phyloP scores from a whole-genome alignment of 1,140 invertebrate species.

The Phocides pigmalion region DNA sequence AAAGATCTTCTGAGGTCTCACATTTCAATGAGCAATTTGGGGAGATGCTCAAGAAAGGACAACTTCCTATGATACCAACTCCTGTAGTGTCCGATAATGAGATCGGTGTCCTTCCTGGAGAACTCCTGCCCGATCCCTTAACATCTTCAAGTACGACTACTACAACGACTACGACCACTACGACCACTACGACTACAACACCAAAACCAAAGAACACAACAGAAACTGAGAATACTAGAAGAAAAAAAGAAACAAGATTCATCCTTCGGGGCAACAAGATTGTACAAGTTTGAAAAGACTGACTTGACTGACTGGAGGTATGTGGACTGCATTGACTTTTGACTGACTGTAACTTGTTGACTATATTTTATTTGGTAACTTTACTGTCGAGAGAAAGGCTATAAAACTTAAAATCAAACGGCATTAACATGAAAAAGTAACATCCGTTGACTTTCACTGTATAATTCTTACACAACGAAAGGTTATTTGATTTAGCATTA shows the following conservation, averaged over 20 bases:
- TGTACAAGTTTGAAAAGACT: slow-evolving; percentile 73
- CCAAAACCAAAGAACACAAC: slow-evolving; percentile 42
- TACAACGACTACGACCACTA: slow-evolving; percentile 46
- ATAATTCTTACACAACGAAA: neutral
- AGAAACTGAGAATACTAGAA: slow-evolving; percentile 50
- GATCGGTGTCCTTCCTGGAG: slow-evolving; percentile 69
- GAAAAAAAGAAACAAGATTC: slow-evolving; percentile 74
- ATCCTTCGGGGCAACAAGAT: slow-evolving; percentile 77
- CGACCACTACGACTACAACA: slow-evolving; percentile 51
- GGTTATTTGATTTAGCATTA: neutral
- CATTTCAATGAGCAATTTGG: slow-evolving; percentile 57
- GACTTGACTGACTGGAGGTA: slow-evolving; percentile 75
- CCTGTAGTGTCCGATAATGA: slow-evolving; percentile 69
- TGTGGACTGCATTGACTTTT: slow-evolving; percentile 52
- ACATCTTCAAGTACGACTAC: slow-evolving; percentile 32
- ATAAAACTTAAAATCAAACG: neutral
- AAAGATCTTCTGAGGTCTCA: slow-evolving; percentile 65
- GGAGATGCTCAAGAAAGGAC: slow-evolving; percentile 60
- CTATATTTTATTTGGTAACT: neutral
- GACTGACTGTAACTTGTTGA: slow-evolving; percentile 42
- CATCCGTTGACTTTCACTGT: neutral
- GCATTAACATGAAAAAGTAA: neutral
- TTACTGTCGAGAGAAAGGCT: neutral
- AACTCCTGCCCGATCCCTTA: slow-evolving; percentile 60
- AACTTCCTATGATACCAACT: slow-evolving; percentile 60